Conservation (phyloP, 1,140 invertebrate species). For the Aricia agestis region DNA sequence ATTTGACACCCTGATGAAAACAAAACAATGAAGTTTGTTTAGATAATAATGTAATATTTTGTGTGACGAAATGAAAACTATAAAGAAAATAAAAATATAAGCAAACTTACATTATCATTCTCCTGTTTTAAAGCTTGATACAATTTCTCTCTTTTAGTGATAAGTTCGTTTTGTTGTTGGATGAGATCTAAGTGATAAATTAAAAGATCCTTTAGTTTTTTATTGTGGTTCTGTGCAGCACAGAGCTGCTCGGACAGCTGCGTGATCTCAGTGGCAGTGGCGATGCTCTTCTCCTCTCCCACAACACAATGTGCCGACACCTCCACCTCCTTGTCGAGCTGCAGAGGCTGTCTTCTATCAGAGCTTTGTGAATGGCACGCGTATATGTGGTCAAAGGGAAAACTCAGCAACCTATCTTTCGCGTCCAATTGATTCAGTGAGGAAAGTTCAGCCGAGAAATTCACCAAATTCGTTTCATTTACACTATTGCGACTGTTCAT, state of each 20-base stretch:
- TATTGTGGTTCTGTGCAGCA: conserved; percentile 50
- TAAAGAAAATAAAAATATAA: neutral
- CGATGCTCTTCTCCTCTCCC: conserved; percentile 39
- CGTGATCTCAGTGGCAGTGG: conserved; percentile 32
- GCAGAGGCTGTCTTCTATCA: conserved; percentile 42
- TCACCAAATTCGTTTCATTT: conserved; percentile 69
- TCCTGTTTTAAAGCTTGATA: conserved; percentile 56
- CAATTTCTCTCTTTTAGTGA: conserved; percentile 54
- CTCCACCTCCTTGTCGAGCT: conserved; percentile 52
- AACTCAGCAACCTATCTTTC: conserved; percentile 61
- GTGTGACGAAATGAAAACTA: neutral
- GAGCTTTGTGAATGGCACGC: conserved; percentile 56
- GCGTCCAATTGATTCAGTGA: conserved; percentile 55
- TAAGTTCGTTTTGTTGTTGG: conserved; percentile 61
- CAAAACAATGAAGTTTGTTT: no score
- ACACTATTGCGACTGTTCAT: conserved; percentile 70
- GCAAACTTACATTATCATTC: conserved; percentile 61
- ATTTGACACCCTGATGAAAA: no score
- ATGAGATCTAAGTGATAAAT: conserved; percentile 60
- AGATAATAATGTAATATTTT: no score
- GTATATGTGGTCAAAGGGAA: conserved; percentile 68
- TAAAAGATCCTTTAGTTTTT: conserved; percentile 52
- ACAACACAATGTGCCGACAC: conserved; percentile 46
- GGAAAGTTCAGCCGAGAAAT: conserved; percentile 56
- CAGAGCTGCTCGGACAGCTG: conserved; percentile 40